phyloP scores from a whole-genome alignment of 2,113 vertebrate genomes.

The Corvus cornix region DNA sequence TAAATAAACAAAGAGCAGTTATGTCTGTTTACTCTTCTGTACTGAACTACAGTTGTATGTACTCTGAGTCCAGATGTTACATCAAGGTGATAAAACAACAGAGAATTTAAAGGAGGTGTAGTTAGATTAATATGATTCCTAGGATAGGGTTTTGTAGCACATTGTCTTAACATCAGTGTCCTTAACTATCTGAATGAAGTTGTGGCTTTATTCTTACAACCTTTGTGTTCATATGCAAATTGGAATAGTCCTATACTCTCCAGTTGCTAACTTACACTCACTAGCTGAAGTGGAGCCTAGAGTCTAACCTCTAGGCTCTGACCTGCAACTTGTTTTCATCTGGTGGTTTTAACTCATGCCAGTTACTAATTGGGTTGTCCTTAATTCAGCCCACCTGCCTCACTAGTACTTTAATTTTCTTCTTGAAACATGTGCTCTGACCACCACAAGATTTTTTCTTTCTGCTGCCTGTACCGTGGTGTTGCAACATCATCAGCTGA shows the following conservation, averaged over 20 bases:
- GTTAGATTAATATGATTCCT: neutral
- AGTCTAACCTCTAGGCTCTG: neutral
- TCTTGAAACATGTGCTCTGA: neutral
- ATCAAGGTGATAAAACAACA: neutral
- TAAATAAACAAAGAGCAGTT: neutral
- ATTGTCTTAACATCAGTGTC: neutral
- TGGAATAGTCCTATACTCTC: neutral
- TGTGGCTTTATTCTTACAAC: neutral
- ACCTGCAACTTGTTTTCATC: neutral
- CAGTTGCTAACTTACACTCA: neutral
- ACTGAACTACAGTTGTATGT: neutral
- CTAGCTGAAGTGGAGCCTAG: rapidly evolving
- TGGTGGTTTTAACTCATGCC: neutral
- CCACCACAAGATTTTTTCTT: neutral
- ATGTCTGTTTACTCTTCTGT: neutral
- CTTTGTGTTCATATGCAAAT: neutral
- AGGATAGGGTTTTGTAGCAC: neutral
- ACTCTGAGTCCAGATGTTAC: neutral
- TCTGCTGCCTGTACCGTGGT: neutral
- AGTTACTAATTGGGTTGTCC: neutral
- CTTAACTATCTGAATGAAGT: neutral
- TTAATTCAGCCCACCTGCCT: neutral
- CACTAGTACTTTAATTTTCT: neutral
- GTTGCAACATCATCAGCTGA: neutral
- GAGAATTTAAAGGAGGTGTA: neutral